Conservation (phyloP, 2,113 vertebrate genomes). For the Podiceps cristatus region DNA sequence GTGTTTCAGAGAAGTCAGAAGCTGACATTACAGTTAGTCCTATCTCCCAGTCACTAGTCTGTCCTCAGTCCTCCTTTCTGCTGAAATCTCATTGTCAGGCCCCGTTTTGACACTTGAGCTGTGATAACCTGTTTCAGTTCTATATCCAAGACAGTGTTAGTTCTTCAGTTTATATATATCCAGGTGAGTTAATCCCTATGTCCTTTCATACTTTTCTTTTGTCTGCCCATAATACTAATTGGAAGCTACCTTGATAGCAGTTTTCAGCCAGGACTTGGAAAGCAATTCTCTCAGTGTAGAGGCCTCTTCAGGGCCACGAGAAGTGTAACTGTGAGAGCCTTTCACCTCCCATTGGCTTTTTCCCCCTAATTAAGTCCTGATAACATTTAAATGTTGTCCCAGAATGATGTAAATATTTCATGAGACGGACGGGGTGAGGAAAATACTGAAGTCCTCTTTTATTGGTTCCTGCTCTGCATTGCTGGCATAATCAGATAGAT, state of each 20-base stretch:
- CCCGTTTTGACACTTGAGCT: not conserved
- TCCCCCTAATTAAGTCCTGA: not conserved
- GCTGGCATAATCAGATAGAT: not conserved
- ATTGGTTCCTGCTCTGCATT: not conserved
- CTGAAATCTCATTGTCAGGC: not conserved
- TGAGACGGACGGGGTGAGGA: not conserved
- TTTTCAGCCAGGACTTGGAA: not conserved
- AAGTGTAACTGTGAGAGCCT: not conserved
- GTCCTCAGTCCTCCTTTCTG: not conserved
- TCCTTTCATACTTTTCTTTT: not conserved
- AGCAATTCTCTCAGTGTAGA: not conserved
- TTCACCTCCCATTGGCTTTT: not conserved
- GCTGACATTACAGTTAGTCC: not conserved
- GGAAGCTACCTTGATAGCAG: not conserved
- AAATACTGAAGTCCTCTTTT: not conserved
- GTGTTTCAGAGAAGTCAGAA: not conserved
- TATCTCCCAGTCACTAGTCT: not conserved
- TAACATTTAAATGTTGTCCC: not conserved
- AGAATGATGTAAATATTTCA: not conserved
- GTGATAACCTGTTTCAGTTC: not conserved
- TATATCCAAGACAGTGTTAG: not conserved
- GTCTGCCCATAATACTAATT: not conserved
- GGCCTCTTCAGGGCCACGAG: fast-evolving
- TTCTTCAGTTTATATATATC: not conserved
- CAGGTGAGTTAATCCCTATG: not conserved